These are phyloP conservation scores for Drosophila maculinotata DNA, from an alignment of 2,888 invertebrate species.

Conservation along the genomic window DNA sequence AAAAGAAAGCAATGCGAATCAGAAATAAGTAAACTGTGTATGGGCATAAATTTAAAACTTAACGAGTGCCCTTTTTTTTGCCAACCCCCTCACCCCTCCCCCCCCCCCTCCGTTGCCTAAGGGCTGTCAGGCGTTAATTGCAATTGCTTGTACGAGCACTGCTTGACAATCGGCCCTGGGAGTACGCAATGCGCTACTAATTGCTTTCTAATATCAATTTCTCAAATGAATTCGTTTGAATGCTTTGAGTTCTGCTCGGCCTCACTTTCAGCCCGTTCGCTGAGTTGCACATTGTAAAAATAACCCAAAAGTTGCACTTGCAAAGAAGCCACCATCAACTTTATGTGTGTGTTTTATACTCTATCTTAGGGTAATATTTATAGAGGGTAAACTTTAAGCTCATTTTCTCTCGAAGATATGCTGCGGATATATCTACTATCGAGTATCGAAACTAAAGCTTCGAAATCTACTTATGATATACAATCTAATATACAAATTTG, in stretches of 20 bases:
- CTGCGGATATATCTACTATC: too few species aligned
- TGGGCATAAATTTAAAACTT: slow-evolving; percentile 70
- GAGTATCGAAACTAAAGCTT: too few species aligned
- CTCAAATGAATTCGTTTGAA: slow-evolving; percentile 67
- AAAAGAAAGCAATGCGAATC: slow-evolving; percentile 48
- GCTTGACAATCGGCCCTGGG: slow-evolving; percentile 18
- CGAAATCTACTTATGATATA: too few species aligned
- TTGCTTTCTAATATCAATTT: slow-evolving; percentile 74
- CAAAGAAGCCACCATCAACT: neutral
- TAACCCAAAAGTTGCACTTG: slow-evolving; percentile 10
- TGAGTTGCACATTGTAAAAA: slow-evolving; percentile 36
- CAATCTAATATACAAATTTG: too few species aligned
- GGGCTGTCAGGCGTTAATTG: slow-evolving; percentile 52
- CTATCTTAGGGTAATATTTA: neutral
- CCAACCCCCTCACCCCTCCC: neutral
- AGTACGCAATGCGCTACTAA: slow-evolving; percentile 46
- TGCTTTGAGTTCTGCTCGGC: slow-evolving; percentile 46
- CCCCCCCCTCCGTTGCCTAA: neutral
- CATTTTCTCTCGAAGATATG: too few species aligned
- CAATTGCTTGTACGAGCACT: slow-evolving; percentile 42
- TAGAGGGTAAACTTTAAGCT: too few species aligned
- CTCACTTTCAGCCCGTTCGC: slow-evolving; percentile 15
- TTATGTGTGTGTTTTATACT: slow-evolving; percentile 1
- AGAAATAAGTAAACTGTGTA: slow-evolving; percentile 63
- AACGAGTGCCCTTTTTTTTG: slow-evolving; percentile 46